A percentile compares a stretch with the other conserved stretches of the same genome.
phyloP scores from a whole-genome alignment of 2,113 vertebrate species.

The Ceratotherium simum region DNA sequence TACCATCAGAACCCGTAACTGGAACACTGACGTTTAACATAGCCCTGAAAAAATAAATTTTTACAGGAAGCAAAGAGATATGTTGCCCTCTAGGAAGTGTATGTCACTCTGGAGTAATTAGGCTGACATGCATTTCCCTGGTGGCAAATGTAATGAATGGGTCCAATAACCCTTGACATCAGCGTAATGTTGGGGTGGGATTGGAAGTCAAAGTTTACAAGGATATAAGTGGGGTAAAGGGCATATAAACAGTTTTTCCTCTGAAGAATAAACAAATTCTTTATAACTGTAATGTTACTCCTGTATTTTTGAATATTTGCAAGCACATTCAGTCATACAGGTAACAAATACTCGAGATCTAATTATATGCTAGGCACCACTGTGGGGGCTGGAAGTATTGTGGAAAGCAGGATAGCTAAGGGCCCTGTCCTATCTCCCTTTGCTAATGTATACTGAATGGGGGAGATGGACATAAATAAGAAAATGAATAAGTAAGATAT shows the following conservation, averaged over 20 bases:
- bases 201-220: slow-evolving; percentile 45
- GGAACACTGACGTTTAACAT: background rate
- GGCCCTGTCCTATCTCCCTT: background rate
- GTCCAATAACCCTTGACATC: background rate
- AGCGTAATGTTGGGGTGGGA: background rate
- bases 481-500: background rate
- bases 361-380: background rate
- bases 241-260: background rate
- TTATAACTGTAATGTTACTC: background rate
- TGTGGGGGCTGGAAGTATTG: background rate
- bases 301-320: background rate
- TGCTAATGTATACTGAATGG: background rate
- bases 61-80: slow-evolving; percentile 12
- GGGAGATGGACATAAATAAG: background rate
- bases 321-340: background rate
- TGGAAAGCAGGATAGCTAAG: background rate
- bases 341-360: background rate
- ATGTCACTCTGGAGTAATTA: slow-evolving; percentile 52
- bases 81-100: background rate
- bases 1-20: background rate
- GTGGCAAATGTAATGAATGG: slow-evolving; percentile 23
- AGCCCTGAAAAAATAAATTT: background rate
- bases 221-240: background rate
- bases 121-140: background rate
- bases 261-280: background rate